Conservation (phyloP, 1,140 invertebrate genomes). For the Mylabris phalerata region DNA sequence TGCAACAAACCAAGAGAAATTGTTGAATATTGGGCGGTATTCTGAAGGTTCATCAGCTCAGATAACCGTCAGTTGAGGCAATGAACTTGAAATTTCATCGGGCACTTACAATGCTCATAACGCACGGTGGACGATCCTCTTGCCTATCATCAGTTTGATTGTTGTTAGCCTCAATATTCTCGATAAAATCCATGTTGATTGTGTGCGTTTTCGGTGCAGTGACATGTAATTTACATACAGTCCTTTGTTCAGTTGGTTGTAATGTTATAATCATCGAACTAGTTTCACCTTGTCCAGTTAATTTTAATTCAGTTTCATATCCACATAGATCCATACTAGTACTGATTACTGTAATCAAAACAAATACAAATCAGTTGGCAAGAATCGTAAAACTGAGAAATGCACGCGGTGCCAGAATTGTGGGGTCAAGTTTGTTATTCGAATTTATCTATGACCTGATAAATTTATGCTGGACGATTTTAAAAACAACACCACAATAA, state of each 20-base stretch:
- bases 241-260: slow-evolving; percentile 5
- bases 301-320: slow-evolving; percentile 4
- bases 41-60: too few relatives aligned
- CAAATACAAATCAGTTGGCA: slow-evolving; percentile 1
- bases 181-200: slow-evolving; percentile 28
- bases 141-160: too few relatives aligned
- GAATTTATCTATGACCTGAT: too few relatives aligned
- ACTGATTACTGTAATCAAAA: slow-evolving; percentile 11
- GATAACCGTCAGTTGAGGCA: too few relatives aligned
- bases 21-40: neutral
- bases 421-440: too few relatives aligned
- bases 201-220: slow-evolving; percentile 25
- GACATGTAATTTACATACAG: slow-evolving; percentile 22
- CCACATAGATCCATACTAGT: slow-evolving; percentile 7
- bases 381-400: too few relatives aligned
- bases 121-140: slow-evolving; percentile 16
- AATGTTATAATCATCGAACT: slow-evolving; percentile 15
- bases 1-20: neutral
- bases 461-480: too few relatives aligned
- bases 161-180: slow-evolving; percentile 12
- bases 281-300: slow-evolving; percentile 8
- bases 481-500: too few relatives aligned
- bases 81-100: neutral
- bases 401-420: too few relatives aligned
- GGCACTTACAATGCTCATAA: slow-evolving; percentile 29